Base-by-base conservation (phyloP, 2,797 vertebrate genomes). In the Lagodon rhomboides region DNA sequence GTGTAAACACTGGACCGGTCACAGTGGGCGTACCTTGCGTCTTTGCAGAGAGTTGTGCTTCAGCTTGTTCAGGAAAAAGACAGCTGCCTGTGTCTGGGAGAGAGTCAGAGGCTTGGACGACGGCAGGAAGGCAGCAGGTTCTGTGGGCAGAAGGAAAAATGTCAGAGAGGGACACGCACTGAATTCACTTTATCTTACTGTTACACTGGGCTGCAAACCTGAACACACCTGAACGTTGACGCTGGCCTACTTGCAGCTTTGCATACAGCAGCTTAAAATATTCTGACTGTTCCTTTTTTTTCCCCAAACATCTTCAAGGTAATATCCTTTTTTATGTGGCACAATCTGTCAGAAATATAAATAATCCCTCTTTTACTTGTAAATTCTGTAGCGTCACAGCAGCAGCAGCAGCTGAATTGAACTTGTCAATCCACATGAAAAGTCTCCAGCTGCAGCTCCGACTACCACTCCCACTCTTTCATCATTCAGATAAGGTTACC, bases 41-140 rank as follows among this genome's bases (percentile, higher is more conserved):
- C 91, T 93, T 83, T 95, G 95, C 77, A 96, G 92, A 4, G 95
- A 95, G 91, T 94, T 93, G 87, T 92, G 93, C 90, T 98, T 98
- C 43, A 99, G 96, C 87, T 96, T 98, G 94, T 90, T 98, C 83
- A 99, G 96, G 94, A 99, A 98, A 18, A 97, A 94, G 80, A 97
- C 88, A 12, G 96, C 97, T 0, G 95, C 95, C 85, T 96, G 92
- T 0, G 94, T 93, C 79, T 90, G 91, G 0, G 50, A 66, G 41
- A 96, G 83, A 23, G 87, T 88, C 63, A 87, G 60, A 0, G 92
- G 56, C 85, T 93, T 96, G 71, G 73, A 65, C 2, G 56, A 79
- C 8, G 87, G 80, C 62, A 80, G 77, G 61, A 71, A 80, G 73
- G 80, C 85, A 46, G 83, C 73, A 0, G 68, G 68, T 34, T 93